A percentile compares a stretch with the other conserved stretches of the same genome.
Conservation (phyloP, 2,113 vertebrate species). For the Ciconia maguari region DNA sequence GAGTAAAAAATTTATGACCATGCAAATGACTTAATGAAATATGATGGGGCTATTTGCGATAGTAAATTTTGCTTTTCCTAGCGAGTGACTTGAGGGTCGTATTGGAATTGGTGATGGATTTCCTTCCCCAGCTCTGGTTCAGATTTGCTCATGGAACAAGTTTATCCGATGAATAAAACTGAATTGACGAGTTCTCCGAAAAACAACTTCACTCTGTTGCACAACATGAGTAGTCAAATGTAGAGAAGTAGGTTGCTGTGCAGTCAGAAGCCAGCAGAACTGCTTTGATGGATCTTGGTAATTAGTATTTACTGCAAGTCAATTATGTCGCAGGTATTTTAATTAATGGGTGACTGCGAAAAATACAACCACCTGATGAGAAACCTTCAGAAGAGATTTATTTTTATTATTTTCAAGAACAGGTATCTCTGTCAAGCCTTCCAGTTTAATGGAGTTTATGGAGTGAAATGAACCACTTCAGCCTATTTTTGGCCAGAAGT, state of each 20-base stretch:
- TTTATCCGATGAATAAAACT: neutral
- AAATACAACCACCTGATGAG: conserved; percentile 60
- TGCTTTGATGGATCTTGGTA: conserved; percentile 68
- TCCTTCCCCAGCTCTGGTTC: neutral
- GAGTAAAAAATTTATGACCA: neutral
- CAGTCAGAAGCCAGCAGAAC: conserved; percentile 54
- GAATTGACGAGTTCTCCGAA: neutral
- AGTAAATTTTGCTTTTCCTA: neutral
- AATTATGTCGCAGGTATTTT: conserved; percentile 70
- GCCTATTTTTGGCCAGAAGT: neutral
- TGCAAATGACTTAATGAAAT: neutral
- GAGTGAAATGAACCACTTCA: neutral
- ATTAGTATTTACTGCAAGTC: conserved; percentile 74
- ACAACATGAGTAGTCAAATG: conserved; percentile 25
- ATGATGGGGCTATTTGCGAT: neutral
- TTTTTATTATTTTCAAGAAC: conserved; percentile 52
- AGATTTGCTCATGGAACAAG: neutral
- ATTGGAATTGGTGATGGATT: neutral
- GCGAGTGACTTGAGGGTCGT: neutral
- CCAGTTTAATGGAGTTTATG: neutral
- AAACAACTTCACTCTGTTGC: neutral
- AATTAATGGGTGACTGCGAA: conserved; percentile 71
- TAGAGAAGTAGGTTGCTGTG: conserved; percentile 46
- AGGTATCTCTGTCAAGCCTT: conserved; percentile 11
- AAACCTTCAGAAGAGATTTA: conserved; percentile 56